A percentile compares a stretch with the other conserved stretches of the same genome.
Evolutionary conservation across 2,113 vertebrate species (phyloP).

Genomic region (Hyperopisus bebe): DNA sequence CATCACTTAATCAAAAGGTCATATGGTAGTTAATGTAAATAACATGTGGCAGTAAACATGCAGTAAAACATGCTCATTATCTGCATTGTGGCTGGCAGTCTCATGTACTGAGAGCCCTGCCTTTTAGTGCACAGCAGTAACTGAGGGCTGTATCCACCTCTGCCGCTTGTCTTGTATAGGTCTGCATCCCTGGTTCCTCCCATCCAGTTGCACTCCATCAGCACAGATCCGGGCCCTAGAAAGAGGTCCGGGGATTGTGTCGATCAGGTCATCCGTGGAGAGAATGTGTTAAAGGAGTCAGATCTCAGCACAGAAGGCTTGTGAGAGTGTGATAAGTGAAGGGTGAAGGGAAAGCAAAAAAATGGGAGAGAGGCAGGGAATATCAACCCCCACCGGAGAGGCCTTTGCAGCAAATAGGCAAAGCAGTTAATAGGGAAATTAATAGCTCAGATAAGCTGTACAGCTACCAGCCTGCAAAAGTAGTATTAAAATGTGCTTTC

Average conservation of each 20-base stretch:
- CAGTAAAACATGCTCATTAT: neutral
- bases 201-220: conserved; percentile 72
- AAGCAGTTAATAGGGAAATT: conserved; percentile 45
- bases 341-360: neutral
- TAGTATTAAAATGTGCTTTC: neutral
- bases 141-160: conserved; percentile 60
- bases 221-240: conserved; percentile 77
- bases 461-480: neutral
- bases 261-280: conserved; percentile 27
- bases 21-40: neutral
- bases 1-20: neutral
- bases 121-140: neutral
- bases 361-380: neutral
- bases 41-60: neutral
- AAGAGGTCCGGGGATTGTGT: conserved; percentile 56
- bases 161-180: conserved; percentile 72
- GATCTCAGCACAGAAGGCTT: neutral
- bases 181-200: conserved; percentile 74
- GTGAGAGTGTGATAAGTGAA: neutral
- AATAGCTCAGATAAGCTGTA: neutral
- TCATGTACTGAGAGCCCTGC: neutral
- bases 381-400: conserved; percentile 35
- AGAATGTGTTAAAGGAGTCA: neutral
- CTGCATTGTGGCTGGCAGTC: neutral
- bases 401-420: conserved; percentile 13